Evolutionary conservation across 2,888 invertebrate species (phyloP).

Genomic region (Thymelicus acteon): DNA sequence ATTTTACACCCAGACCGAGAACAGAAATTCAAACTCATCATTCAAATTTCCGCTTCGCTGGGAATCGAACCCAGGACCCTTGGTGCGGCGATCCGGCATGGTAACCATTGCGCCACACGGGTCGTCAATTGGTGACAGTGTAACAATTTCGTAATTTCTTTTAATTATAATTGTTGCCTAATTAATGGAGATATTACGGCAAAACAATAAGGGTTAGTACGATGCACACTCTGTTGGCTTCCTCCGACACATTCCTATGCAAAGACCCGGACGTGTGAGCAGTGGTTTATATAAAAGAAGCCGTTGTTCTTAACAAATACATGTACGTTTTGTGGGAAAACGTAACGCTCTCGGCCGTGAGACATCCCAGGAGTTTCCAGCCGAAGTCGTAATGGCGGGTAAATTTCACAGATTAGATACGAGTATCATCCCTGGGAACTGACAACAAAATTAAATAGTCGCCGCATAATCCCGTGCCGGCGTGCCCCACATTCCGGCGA

Average conservation of each 20-base stretch:
- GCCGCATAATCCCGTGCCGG: conserved; percentile 56
- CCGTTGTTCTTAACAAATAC: conserved; percentile 74
- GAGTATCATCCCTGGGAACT: conserved; percentile 72
- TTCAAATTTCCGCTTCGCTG: too few relatives aligned
- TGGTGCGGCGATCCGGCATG: too few relatives aligned
- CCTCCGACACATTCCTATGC: conserved; percentile 18
- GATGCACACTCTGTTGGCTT: not conserved
- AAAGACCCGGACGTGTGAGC: conserved; percentile 56
- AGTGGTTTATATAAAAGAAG: conserved; percentile 72
- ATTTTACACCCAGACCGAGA: too few relatives aligned
- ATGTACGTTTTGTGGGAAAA: conserved; percentile 70
- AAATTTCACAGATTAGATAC: conserved; percentile 78
- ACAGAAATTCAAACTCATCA: too few relatives aligned
- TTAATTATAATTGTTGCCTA: too few relatives aligned
- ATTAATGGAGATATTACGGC: too few relatives aligned
- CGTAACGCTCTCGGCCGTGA: conserved; percentile 51
- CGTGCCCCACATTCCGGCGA: conserved; percentile 48
- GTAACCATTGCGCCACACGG: too few relatives aligned
- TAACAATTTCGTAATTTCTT: too few relatives aligned
- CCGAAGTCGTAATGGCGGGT: conserved; percentile 71
- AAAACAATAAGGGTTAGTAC: too few relatives aligned
- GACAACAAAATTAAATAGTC: conserved; percentile 68
- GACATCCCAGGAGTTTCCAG: conserved; percentile 58
- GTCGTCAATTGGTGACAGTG: too few relatives aligned
- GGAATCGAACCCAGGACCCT: too few relatives aligned